Conservation (phyloP, 2,113 vertebrate species). For the Gasterosteus nipponicus region DNA sequence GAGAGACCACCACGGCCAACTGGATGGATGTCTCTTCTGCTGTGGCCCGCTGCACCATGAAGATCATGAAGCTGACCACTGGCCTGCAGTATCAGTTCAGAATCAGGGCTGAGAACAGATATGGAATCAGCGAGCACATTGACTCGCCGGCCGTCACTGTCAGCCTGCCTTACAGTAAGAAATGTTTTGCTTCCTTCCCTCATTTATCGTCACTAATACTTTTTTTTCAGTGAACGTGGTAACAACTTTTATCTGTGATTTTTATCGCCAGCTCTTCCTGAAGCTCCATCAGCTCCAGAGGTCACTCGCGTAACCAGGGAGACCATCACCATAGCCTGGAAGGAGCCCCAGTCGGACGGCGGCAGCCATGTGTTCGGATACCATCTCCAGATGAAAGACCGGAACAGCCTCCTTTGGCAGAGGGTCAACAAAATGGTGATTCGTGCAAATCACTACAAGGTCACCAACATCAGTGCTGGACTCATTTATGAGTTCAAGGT, state of each 20-base stretch:
- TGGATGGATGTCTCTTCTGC: constrained; percentile 97
- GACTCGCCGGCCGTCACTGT: constrained; percentile 89
- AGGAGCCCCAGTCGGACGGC: constrained; percentile 93
- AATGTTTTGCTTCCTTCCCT: neutral
- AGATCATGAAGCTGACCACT: constrained; percentile 92
- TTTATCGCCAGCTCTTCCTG: constrained; percentile 85
- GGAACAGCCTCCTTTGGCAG: constrained; percentile 97
- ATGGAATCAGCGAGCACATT: constrained; percentile 95
- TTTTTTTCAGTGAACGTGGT: neutral
- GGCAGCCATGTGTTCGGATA: constrained; percentile 92
- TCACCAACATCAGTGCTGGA: constrained; percentile 88
- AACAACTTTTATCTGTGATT: constrained; percentile 10
- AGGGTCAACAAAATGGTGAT: constrained; percentile 93
- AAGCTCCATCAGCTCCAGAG: constrained; percentile 91
- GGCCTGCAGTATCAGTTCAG: constrained; percentile 98
- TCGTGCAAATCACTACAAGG: constrained; percentile 95
- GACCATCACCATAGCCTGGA: constrained; percentile 91
- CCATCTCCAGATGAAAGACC: constrained; percentile 98
- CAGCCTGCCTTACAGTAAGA: constrained; percentile 96
- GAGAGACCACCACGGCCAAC: constrained; percentile 93
- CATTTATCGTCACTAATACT: neutral
- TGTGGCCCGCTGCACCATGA: constrained; percentile 92
- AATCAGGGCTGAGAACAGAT: constrained; percentile 97
- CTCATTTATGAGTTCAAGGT: constrained; percentile 99
- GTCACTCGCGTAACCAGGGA: constrained; percentile 90